Evolutionary conservation across 2,113 vertebrate species (phyloP).

Genomic region (Artemisiospiza belli): DNA sequence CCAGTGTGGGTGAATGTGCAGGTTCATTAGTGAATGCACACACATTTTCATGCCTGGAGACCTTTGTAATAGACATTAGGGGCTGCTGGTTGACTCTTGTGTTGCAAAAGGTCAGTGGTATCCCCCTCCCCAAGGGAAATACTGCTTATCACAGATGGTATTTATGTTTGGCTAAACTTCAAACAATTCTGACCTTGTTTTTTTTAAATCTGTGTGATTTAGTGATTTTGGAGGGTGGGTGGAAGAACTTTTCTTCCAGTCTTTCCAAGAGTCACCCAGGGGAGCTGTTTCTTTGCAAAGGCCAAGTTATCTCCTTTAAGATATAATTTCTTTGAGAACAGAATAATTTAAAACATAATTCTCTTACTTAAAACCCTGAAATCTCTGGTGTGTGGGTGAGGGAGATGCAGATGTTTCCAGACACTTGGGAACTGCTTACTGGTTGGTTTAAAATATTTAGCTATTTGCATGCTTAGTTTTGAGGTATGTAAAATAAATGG

Average conservation of each 20-base stretch:
- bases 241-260: not conserved
- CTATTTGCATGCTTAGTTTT: constrained; percentile 45
- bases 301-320: not conserved
- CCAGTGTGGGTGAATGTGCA: not conserved
- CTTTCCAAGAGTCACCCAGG: not conserved
- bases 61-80: not conserved
- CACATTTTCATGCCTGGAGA: not conserved
- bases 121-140: not conserved
- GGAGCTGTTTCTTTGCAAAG: constrained; percentile 24
- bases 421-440: not conserved
- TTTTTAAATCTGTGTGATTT: constrained; percentile 24
- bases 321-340: constrained; percentile 9
- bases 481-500: constrained; percentile 57
- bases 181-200: constrained; percentile 63
- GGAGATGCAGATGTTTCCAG: constrained; percentile 50
- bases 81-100: constrained; percentile 14
- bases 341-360: constrained; percentile 6
- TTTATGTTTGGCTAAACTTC: constrained; percentile 69
- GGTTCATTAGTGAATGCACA: not conserved
- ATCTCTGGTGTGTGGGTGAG: not conserved
- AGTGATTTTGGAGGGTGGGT: constrained; percentile 19
- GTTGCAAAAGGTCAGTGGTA: constrained; percentile 64
- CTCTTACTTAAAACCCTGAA: not conserved
- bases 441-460: constrained; percentile 64
- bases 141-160: constrained; percentile 51